A percentile compares a stretch with the other conserved stretches of the same genome.
Evolutionary conservation across 1,140 invertebrate genomes (phyloP).

Genomic region (Panagrolaimus sp.): DNA sequence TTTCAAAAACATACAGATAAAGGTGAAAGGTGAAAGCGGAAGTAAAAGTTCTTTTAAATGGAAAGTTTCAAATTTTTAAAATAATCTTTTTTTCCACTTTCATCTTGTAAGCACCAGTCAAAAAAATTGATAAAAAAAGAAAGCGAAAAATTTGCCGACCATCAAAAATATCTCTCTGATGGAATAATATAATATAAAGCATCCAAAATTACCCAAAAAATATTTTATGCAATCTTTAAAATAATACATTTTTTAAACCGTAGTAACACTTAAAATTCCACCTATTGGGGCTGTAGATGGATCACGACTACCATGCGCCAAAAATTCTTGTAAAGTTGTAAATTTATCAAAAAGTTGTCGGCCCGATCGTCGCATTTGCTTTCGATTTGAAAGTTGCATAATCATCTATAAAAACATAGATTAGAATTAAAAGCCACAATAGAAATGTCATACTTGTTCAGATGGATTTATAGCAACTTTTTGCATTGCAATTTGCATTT

Average conservation of each 20-base stretch:
- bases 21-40: no score
- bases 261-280: conserved; percentile 39
- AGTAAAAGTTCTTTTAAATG: no score
- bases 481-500: conserved; percentile 55
- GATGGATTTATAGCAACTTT: conserved; percentile 57
- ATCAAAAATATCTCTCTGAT: no score
- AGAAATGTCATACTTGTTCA: conserved; percentile 27
- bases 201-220: conserved; percentile 1
- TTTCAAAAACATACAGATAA: no score
- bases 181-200: not conserved
- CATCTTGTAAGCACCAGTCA: not conserved
- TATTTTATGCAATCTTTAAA: not conserved
- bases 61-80: no score
- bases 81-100: no score
- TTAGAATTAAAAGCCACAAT: not conserved
- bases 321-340: conserved; percentile 62
- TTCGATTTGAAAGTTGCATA: conserved; percentile 61
- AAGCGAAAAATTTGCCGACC: no score
- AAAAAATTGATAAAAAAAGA: not conserved
- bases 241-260: conserved; percentile 26
- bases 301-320: conserved; percentile 60
- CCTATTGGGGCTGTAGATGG: conserved; percentile 22
- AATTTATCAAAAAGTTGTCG: conserved; percentile 62
- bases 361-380: conserved; percentile 61
- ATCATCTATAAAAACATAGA: conserved; percentile 54